phyloP scores from a whole-genome alignment of 2,797 vertebrate genomes.

The Triplophysa yarkandensis region DNA sequence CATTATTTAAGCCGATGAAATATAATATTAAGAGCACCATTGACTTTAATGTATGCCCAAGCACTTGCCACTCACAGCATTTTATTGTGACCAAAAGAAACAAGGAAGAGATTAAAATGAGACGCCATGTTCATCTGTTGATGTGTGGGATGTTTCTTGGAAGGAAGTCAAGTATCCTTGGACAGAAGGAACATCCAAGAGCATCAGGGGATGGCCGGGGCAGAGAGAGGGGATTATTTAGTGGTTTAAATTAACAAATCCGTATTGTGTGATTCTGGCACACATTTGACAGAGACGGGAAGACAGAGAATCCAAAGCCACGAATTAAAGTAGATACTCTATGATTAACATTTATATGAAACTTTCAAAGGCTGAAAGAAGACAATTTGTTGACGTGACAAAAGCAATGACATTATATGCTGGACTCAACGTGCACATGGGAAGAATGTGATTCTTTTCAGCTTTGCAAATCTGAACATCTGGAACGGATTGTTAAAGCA shows the following conservation, averaged over 20 bases:
- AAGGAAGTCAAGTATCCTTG: conserved; percentile 17
- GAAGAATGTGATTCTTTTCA: conserved; percentile 9
- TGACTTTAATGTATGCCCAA: conserved; percentile 24
- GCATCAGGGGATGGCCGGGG: conserved; percentile 23
- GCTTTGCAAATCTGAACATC: conserved; percentile 1
- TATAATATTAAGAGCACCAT: conserved; percentile 28
- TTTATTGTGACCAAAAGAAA: neutral
- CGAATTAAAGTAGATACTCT: conserved; percentile 21
- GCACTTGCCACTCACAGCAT: neutral
- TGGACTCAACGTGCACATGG: neutral
- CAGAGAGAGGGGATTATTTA: conserved; percentile 68
- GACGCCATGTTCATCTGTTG: neutral
- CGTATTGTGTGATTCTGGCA: conserved; percentile 65
- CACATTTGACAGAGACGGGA: conserved; percentile 41
- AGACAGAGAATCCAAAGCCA: conserved; percentile 33
- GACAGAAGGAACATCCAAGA: conserved; percentile 18
- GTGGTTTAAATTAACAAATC: conserved; percentile 70
- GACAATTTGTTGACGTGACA: neutral
- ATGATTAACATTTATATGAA: neutral
- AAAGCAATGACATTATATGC: neutral
- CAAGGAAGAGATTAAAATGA: neutral
- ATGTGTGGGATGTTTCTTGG: conserved; percentile 17
- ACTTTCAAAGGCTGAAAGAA: neutral
- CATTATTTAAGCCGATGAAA: conserved; percentile 15
- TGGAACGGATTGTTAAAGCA: conserved; percentile 9